These are phyloP conservation scores for Mesorhabditis belari DNA, from an alignment of 2,888 invertebrate species.

Conservation along the genomic window DNA sequence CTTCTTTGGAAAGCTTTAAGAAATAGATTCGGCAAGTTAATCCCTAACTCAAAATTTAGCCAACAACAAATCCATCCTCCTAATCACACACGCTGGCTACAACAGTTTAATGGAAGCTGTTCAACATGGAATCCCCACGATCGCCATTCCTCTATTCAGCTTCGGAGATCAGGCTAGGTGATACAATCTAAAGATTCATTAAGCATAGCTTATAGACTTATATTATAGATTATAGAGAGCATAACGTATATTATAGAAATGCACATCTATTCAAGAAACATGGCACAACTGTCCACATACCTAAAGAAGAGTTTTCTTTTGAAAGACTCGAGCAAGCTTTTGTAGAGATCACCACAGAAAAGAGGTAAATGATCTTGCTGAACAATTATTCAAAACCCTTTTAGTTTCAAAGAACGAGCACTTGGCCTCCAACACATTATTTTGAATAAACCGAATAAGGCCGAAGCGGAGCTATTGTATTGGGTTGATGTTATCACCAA, in stretches of 20 bases:
- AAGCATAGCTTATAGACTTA: constrained; percentile 5
- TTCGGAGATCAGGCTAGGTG: background rate
- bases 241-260: background rate
- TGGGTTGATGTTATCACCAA: constrained; percentile 4
- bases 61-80: constrained; percentile 2
- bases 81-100: constrained; percentile 11
- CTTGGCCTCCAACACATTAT: background rate
- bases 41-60: too few species aligned
- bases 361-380: background rate
- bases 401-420: background rate
- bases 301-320: background rate
- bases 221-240: constrained; percentile 2
- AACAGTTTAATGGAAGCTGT: constrained; percentile 10
- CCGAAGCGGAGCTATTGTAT: constrained; percentile 1
- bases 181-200: background rate
- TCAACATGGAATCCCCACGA: constrained; percentile 3
- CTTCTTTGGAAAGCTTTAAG: too few species aligned
- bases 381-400: too few species aligned
- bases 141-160: constrained; percentile 7
- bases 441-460: background rate
- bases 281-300: background rate
- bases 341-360: background rate
- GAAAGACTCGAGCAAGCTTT: background rate
- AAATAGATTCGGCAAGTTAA: too few species aligned
- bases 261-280: background rate